Conservation (phyloP, 2,888 invertebrate species). For the Amiota minor region DNA sequence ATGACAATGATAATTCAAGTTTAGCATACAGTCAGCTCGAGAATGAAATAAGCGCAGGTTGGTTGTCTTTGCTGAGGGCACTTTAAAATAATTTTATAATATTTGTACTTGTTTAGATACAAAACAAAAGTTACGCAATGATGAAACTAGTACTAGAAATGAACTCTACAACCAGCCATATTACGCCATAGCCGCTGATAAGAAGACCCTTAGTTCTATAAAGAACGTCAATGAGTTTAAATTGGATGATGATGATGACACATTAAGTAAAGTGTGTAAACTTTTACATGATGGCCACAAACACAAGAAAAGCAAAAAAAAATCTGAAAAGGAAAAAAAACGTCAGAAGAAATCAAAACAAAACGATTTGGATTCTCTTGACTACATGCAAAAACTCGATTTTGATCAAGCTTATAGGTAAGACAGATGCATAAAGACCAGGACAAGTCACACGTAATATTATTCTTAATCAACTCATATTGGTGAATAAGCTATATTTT, state of each 20-base stretch:
- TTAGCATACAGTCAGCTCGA: slow-evolving; percentile 50
- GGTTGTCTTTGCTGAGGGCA: not conserved
- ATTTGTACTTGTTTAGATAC: slow-evolving; percentile 46
- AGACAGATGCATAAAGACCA: slow-evolving; percentile 24
- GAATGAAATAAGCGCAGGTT: slow-evolving; percentile 2
- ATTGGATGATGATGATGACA: slow-evolving; percentile 85
- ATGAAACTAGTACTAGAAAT: not conserved
- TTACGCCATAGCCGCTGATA: slow-evolving; percentile 70
- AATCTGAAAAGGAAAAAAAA: slow-evolving; percentile 74
- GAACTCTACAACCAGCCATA: slow-evolving; percentile 81
- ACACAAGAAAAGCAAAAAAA: slow-evolving; percentile 79
- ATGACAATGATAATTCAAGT: not conserved
- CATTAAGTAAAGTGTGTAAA: slow-evolving; percentile 89
- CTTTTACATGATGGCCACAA: slow-evolving; percentile 87
- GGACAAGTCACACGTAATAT: not conserved
- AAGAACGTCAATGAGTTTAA: slow-evolving; percentile 53
- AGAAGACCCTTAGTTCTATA: slow-evolving; percentile 49
- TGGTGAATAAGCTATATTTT: too few relatives aligned
- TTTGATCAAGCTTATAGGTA: slow-evolving; percentile 81
- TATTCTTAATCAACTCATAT: not conserved
- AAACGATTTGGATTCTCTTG: slow-evolving; percentile 74
- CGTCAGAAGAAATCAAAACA: slow-evolving; percentile 74
- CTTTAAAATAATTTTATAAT: not conserved
- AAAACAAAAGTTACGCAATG: not conserved
- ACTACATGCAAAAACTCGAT: slow-evolving; percentile 77